Percentiles rank a stretch among this genome's conserved stretches.
Conservation (phyloP, 2,113 vertebrate genomes). For the Emydocephalus ijimae region DNA sequence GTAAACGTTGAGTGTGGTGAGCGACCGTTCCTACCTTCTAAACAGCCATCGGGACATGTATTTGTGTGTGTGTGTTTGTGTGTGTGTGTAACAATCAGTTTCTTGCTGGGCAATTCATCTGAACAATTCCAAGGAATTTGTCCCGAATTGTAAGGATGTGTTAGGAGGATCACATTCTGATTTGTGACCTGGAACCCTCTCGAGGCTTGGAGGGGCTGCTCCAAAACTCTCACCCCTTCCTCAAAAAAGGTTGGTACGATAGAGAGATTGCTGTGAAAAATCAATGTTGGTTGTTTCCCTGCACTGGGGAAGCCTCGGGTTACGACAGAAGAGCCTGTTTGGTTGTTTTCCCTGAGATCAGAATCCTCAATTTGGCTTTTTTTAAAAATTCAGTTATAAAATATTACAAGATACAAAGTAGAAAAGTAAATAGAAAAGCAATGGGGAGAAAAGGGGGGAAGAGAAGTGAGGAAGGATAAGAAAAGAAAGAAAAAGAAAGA, state of each 20-base stretch:
- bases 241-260: background rate
- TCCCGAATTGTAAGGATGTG: background rate
- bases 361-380: background rate
- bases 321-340: background rate
- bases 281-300: background rate
- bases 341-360: background rate
- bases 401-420: background rate
- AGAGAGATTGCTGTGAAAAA: background rate
- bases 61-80: too few species aligned
- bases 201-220: background rate
- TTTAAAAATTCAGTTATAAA: too few species aligned
- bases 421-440: background rate
- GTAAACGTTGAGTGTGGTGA: background rate
- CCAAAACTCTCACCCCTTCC: background rate
- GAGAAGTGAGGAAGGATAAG: too few species aligned
- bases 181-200: background rate
- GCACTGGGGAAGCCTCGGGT: background rate
- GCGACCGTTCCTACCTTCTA: background rate
- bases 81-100: too few species aligned
- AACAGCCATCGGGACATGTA: background rate
- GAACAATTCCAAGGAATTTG: background rate
- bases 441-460: too few species aligned
- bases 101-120: background rate
- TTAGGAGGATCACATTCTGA: background rate
- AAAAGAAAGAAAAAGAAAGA: too few species aligned